A percentile compares a stretch with the other conserved stretches of the same genome.
Conservation (phyloP, 1,140 invertebrate species). For the Delia radicum region DNA sequence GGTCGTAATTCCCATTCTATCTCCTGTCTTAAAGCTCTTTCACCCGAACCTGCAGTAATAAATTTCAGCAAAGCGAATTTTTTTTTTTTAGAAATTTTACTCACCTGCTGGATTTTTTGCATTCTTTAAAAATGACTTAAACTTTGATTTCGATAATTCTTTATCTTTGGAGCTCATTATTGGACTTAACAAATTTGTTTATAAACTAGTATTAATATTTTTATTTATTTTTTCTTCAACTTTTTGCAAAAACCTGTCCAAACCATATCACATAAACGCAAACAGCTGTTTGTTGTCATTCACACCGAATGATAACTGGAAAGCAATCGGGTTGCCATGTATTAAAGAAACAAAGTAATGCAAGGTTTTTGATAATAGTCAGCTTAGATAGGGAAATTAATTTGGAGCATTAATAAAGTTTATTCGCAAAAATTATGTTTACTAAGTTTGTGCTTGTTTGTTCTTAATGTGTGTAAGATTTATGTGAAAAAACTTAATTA, state of each 20-base stretch:
- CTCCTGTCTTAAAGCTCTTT: conserved; percentile 71
- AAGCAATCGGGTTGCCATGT: too few species aligned
- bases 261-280: neutral
- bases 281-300: too few species aligned
- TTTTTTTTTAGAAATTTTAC: neutral
- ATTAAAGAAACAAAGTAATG: too few species aligned
- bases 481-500: too few species aligned
- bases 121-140: conserved; percentile 46
- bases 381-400: too few species aligned
- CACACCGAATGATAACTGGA: too few species aligned
- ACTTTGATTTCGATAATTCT: conserved; percentile 37
- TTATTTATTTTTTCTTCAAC: neutral
- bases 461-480: too few species aligned
- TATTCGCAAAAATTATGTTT: too few species aligned
- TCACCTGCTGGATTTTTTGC: conserved; percentile 39
- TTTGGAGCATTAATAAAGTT: too few species aligned
- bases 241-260: neutral
- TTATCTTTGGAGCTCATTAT: conserved; percentile 51
- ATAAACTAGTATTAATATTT: neutral
- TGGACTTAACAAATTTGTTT: neutral
- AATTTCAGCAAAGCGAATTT: neutral
- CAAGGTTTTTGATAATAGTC: too few species aligned
- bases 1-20: conserved; percentile 72
- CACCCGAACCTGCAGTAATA: conserved; percentile 56
- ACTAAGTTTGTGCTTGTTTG: too few species aligned